A percentile compares a stretch with the other conserved stretches of the same genome.
Evolutionary conservation across 2,888 invertebrate species (phyloP).

Genomic region (Amphipoea lucens): DNA sequence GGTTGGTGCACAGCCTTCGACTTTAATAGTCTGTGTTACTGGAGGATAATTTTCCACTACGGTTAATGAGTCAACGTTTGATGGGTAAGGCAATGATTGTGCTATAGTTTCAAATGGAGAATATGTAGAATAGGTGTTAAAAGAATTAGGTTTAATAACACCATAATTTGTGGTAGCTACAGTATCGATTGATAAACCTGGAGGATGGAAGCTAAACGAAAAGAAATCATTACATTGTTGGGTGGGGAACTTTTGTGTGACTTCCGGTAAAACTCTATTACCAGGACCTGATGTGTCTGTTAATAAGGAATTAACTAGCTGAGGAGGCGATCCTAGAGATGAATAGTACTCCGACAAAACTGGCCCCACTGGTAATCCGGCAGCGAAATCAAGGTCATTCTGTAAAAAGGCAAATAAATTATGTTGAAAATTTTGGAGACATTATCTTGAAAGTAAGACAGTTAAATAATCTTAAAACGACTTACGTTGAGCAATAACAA

Average conservation of each 20-base stretch:
- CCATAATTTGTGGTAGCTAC: conserved; percentile 26
- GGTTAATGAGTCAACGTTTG: conserved; percentile 32
- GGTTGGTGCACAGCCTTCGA: neutral
- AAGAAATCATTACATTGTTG: conserved; percentile 37
- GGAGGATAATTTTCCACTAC: conserved; percentile 37
- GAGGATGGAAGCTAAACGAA: conserved; percentile 11
- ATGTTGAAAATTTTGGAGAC: conserved; percentile 24
- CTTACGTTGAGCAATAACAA: conserved; percentile 75
- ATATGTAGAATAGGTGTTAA: conserved; percentile 5
- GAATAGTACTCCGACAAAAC: conserved; percentile 37
- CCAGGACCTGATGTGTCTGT: conserved; percentile 1
- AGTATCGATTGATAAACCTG: conserved; percentile 31
- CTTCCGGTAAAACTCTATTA: conserved; percentile 27
- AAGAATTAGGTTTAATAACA: conserved; percentile 5
- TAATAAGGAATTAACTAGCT: conserved; percentile 36
- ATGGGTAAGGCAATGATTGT: conserved; percentile 1
- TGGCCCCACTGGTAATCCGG: conserved; percentile 52
- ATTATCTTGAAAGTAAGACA: conserved; percentile 21
- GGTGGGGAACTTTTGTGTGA: conserved; percentile 34
- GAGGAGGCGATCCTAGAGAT: conserved; percentile 26
- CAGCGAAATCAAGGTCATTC: conserved; percentile 46
- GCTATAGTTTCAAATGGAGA: neutral
- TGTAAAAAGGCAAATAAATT: conserved; percentile 62
- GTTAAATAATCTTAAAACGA: conserved; percentile 56
- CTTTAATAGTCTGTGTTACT: conserved; percentile 15